These are phyloP conservation scores for Agrochola litura DNA, from an alignment of 2,888 invertebrate species.

Conservation along the genomic window DNA sequence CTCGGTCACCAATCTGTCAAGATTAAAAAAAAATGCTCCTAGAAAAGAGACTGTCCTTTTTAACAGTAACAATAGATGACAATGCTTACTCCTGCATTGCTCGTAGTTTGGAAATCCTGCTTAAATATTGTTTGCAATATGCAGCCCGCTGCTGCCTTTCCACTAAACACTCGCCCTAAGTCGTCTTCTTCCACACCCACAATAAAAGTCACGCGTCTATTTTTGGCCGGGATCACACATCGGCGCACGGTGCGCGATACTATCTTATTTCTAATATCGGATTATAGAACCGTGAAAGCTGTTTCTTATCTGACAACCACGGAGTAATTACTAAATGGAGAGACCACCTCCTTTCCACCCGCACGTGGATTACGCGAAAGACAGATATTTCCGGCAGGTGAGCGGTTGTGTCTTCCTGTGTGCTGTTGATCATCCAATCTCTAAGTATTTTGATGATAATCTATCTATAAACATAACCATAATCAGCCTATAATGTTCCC, in stretches of 20 bases:
- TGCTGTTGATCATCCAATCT: not conserved
- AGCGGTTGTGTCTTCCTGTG: not conserved
- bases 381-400: not conserved
- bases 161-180: not conserved
- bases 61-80: not conserved
- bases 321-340: constrained; percentile 41
- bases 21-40: not conserved
- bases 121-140: not conserved
- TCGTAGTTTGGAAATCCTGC: not conserved
- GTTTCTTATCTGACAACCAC: constrained; percentile 43
- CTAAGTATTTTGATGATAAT: not conserved
- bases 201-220: constrained; percentile 45
- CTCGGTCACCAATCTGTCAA: not conserved
- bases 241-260: constrained; percentile 37
- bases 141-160: not conserved
- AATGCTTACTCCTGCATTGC: not conserved
- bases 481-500: too few relatives aligned
- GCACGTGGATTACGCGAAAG: not conserved
- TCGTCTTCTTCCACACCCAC: constrained; percentile 45
- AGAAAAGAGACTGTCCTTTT: not conserved
- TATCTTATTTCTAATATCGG: constrained; percentile 60
- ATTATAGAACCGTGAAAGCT: constrained; percentile 55
- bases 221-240: constrained; percentile 52
- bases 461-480: too few relatives aligned
- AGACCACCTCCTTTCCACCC: not conserved